Evolutionary conservation across 2,113 vertebrate species (phyloP).

Genomic region (Sminthopsis crassicaudata): DNA sequence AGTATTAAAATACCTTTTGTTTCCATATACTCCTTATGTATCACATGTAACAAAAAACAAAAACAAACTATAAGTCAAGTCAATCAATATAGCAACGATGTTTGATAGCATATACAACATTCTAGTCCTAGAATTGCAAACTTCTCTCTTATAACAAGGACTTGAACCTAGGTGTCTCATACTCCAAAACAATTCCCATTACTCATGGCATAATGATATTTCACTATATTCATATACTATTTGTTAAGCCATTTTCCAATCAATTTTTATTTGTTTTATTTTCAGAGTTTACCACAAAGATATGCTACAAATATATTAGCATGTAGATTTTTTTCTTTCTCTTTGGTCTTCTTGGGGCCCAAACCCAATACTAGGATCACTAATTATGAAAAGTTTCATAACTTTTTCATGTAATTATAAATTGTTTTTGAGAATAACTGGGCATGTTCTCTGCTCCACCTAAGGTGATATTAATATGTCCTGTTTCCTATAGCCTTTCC

Average conservation of each 20-base stretch:
- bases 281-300: neutral
- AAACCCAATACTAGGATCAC: neutral
- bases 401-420: neutral
- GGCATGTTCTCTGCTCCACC: neutral
- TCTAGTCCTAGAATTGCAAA: neutral
- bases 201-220: neutral
- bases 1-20: neutral
- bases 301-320: neutral
- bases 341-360: neutral
- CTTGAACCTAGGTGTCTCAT: neutral
- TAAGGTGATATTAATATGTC: neutral
- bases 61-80: neutral
- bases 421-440: neutral
- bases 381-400: neutral
- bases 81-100: neutral
- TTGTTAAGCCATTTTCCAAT: neutral
- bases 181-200: neutral
- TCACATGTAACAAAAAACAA: neutral
- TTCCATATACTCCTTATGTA: neutral
- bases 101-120: neutral
- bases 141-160: neutral
- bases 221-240: neutral
- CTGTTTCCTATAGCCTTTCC: neutral
- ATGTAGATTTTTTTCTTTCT: neutral
- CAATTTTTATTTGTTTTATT: neutral